Conservation (phyloP, 2,888 invertebrate genomes). For the Hirtodrosophila trivittata region DNA sequence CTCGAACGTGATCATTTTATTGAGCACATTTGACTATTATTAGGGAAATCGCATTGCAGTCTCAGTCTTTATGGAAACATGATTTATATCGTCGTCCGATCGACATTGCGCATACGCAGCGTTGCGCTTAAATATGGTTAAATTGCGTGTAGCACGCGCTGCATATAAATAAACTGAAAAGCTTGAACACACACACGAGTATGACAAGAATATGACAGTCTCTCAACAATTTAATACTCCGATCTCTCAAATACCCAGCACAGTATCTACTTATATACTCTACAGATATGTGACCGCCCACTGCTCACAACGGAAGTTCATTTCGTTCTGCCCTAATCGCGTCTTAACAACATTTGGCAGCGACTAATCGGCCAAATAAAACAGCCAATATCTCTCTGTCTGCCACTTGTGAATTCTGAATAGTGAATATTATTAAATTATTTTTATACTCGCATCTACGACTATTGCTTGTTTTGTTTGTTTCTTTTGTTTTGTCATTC, state of each 20-base stretch:
- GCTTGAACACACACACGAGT: background rate
- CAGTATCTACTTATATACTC: too few species aligned
- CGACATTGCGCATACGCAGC: slow-evolving; percentile 66
- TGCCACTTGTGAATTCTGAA: slow-evolving; percentile 29
- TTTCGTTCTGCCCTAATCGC: slow-evolving; percentile 47
- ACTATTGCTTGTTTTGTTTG: background rate
- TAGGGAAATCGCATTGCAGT: slow-evolving; percentile 78
- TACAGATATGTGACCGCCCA: slow-evolving; percentile 17
- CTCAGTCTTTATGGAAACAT: slow-evolving; percentile 77
- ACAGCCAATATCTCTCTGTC: slow-evolving; percentile 48
- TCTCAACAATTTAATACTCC: background rate
- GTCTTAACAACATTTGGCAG: slow-evolving; percentile 52
- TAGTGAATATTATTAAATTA: slow-evolving; percentile 32
- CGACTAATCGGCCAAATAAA: slow-evolving; percentile 58
- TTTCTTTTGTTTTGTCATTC: slow-evolving; percentile 48
- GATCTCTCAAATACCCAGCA: too few species aligned
- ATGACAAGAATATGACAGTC: slow-evolving; percentile 4
- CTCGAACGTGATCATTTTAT: slow-evolving; percentile 76
- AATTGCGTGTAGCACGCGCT: slow-evolving; percentile 55
- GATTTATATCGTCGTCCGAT: slow-evolving; percentile 73
- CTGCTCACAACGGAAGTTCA: slow-evolving; percentile 53
- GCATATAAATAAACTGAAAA: slow-evolving; percentile 19
- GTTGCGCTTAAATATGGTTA: slow-evolving; percentile 63
- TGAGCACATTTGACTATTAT: slow-evolving; percentile 82
- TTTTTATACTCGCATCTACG: background rate